Conservation (phyloP, 1,140 invertebrate genomes). For the Drosophila saltans region DNA sequence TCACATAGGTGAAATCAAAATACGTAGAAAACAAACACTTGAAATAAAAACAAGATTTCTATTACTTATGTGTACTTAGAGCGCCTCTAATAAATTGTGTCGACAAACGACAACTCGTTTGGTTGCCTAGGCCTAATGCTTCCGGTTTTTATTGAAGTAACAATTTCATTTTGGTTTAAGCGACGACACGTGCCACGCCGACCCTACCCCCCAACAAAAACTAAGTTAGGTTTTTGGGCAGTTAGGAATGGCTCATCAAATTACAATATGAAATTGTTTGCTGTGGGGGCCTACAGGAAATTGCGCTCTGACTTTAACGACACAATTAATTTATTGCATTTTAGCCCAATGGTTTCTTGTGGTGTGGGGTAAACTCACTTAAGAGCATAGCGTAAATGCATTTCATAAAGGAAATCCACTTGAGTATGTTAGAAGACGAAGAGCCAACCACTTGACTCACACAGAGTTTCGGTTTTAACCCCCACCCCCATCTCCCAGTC, state of each 20-base stretch:
- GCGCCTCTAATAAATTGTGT: constrained; percentile 37
- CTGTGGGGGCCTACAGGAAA: constrained; percentile 47
- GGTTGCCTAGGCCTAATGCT: constrained; percentile 31
- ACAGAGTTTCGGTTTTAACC: constrained; percentile 11
- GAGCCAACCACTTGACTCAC: constrained; percentile 32
- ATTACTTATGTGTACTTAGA: constrained; percentile 19
- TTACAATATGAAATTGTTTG: constrained; percentile 55
- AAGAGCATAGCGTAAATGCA: constrained; percentile 46
- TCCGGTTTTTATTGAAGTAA: constrained; percentile 38
- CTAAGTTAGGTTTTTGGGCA: constrained; percentile 30
- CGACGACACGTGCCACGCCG: constrained; percentile 55
- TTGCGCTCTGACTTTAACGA: constrained; percentile 50
- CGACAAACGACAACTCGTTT: constrained; percentile 27
- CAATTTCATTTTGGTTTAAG: constrained; percentile 39
- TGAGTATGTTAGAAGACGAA: constrained; percentile 16
- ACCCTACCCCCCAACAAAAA: not conserved
- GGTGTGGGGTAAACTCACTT: constrained; percentile 2
- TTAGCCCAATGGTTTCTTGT: constrained; percentile 27
- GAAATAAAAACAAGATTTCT: constrained; percentile 6
- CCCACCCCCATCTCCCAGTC: not conserved
- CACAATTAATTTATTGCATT: constrained; percentile 75
- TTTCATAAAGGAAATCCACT: constrained; percentile 63
- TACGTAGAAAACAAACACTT: constrained; percentile 2
- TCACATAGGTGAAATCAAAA: not conserved
- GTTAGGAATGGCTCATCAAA: constrained; percentile 56